phyloP scores from a whole-genome alignment of 2,113 vertebrate species.

The Choloepus hoffmanni region DNA sequence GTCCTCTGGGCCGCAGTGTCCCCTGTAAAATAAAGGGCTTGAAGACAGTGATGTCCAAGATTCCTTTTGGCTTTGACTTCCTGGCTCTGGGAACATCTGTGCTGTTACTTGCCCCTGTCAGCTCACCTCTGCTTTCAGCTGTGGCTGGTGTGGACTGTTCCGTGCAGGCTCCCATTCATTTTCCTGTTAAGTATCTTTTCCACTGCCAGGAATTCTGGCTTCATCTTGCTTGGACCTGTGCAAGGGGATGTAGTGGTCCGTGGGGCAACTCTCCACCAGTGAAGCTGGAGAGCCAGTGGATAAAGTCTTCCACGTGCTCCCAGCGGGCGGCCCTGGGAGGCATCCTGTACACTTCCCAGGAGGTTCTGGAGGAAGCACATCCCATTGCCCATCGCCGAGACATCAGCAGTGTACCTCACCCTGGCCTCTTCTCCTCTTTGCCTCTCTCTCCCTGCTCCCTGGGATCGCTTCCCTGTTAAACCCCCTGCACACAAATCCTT shows the following conservation, averaged over 20 bases:
- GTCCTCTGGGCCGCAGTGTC: not conserved
- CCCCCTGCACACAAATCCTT: not conserved
- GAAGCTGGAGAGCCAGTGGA: not conserved
- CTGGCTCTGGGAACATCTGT: not conserved
- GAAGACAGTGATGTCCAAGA: not conserved
- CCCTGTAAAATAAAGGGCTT: not conserved
- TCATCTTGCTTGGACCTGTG: not conserved
- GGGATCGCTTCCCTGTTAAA: not conserved
- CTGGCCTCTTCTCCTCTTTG: not conserved
- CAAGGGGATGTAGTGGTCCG: too few relatives aligned
- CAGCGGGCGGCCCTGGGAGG: not conserved
- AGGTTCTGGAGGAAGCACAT: not conserved
- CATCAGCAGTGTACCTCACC: not conserved
- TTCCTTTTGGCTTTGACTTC: too few relatives aligned
- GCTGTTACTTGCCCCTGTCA: too few relatives aligned
- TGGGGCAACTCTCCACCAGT: too few relatives aligned
- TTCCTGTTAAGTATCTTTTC: not conserved
- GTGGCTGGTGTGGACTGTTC: not conserved
- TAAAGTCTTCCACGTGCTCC: not conserved
- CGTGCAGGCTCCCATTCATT: too few relatives aligned
- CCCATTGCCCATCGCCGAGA: not conserved
- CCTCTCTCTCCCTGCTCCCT: not conserved
- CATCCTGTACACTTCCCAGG: not conserved
- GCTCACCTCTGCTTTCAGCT: too few relatives aligned
- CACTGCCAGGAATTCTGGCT: not conserved